Base-by-base conservation (phyloP, 2,888 invertebrate genomes). In the Papilio gigon region DNA sequence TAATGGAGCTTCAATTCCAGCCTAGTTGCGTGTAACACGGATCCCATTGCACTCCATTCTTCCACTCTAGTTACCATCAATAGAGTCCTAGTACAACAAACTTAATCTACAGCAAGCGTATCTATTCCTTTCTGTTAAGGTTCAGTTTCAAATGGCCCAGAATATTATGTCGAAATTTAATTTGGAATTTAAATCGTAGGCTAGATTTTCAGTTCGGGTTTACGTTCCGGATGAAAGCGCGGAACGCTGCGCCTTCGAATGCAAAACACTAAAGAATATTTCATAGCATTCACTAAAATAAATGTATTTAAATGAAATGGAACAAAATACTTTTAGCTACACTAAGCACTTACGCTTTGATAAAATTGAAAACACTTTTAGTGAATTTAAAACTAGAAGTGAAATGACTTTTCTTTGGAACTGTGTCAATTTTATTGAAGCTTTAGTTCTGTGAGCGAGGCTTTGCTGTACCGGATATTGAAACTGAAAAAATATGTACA, bases 61-160 rank as follows among this genome's bases (percentile, higher is more conserved):
- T 71, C 68, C 65, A 68, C 71, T 50, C 71, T 66, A 68, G 62
- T 68, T 68, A 63, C 63, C 33, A 14, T 60, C 63, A 68, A 69
- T 65, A 65, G 47, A 68, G 27, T 42, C 42, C 35, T 40, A 17
- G 14, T 25, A 42, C 67, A 47, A 58, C 40, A 20, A 35, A 35
- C 4, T 35, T 30, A 35, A 37, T 33, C 27, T 2, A 22, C n/a
- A 42, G 14, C 17, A 6, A 17, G 27, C 35, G 5, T 1, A 27
- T 56, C 35, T 62, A 67, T 42, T 1, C 1, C 3, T 5, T 8
- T 2, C 0, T 1, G 0, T 25, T 67, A 67, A 42, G 50, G 67
- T 50, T 14, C 12, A 33, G 27, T 56, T 62, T 67, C 4, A 14
- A 11, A 0, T 20, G 56, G 3, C 33, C 20, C 11, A n/a, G 1